Conservation (phyloP, 2,888 invertebrate species). For the Melinopterus prodromus region DNA sequence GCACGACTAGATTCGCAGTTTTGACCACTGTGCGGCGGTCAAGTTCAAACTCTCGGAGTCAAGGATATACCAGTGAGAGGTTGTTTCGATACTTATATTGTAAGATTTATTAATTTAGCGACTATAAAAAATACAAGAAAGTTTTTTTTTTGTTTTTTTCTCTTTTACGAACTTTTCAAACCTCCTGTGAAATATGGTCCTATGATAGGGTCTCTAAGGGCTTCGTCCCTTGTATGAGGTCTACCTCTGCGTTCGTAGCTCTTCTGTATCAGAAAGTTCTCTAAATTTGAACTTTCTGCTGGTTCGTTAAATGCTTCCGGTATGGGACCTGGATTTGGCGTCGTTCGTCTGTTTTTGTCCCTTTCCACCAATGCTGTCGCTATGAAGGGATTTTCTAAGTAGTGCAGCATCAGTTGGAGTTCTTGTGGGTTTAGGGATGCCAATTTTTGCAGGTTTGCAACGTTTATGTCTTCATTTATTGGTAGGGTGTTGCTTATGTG, state of each 20-base stretch:
- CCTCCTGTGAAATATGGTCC: conserved; percentile 27
- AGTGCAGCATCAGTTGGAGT: conserved; percentile 28
- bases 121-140: neutral
- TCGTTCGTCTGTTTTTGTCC: conserved; percentile 23
- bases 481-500: conserved; percentile 8
- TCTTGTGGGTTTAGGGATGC: conserved; percentile 28
- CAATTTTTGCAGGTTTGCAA: conserved; percentile 33
- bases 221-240: conserved; percentile 28
- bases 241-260: neutral
- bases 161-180: neutral
- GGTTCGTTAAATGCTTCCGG: conserved; percentile 31
- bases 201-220: conserved; percentile 28
- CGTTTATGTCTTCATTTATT: conserved; percentile 24
- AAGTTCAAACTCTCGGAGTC: too few relatives aligned
- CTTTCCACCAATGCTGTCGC: conserved; percentile 32
- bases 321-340: conserved; percentile 21
- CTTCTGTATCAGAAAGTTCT: conserved; percentile 26
- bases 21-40: too few relatives aligned
- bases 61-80: too few relatives aligned
- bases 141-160: neutral
- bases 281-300: conserved; percentile 25
- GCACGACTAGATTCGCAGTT: too few relatives aligned
- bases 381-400: conserved; percentile 34
- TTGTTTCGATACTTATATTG: too few relatives aligned
- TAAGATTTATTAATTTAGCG: neutral